phyloP scores from a whole-genome alignment of 2,113 vertebrate species.

The Asarcornis scutulata region DNA sequence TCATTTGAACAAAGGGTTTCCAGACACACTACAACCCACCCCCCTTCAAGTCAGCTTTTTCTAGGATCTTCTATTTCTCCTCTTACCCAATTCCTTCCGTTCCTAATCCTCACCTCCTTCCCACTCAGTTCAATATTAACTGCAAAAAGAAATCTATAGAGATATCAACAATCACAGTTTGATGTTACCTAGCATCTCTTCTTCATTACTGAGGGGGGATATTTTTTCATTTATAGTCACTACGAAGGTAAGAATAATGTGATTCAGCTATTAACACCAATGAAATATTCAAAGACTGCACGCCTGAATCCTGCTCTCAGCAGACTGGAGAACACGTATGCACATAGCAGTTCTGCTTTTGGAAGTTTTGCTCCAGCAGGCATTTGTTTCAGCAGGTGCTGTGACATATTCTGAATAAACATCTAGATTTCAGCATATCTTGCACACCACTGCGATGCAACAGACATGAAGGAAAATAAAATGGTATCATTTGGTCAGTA shows the following conservation, averaged over 20 bases:
- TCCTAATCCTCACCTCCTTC: neutral
- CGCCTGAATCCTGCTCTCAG: neutral
- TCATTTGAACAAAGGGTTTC: neutral
- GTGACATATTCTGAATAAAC: neutral
- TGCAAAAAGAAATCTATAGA: neutral
- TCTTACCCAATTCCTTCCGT: neutral
- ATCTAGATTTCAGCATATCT: neutral
- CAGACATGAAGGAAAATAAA: neutral
- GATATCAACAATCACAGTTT: neutral
- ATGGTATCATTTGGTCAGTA: neutral
- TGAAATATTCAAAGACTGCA: neutral
- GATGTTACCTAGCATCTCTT: neutral
- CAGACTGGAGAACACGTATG: neutral
- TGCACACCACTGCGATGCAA: neutral
- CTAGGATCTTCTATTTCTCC: neutral
- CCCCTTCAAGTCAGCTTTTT: neutral
- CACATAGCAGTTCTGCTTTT: neutral
- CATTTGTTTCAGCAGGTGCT: neutral
- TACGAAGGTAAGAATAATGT: neutral
- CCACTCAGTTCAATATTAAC: neutral
- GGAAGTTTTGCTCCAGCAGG: neutral
- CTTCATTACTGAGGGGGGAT: neutral
- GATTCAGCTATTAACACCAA: neutral
- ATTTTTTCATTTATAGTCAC: neutral
- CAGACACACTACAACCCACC: neutral